Evolutionary conservation across 2,888 invertebrate species (phyloP).

Genomic region (Deilephila porcellus): DNA sequence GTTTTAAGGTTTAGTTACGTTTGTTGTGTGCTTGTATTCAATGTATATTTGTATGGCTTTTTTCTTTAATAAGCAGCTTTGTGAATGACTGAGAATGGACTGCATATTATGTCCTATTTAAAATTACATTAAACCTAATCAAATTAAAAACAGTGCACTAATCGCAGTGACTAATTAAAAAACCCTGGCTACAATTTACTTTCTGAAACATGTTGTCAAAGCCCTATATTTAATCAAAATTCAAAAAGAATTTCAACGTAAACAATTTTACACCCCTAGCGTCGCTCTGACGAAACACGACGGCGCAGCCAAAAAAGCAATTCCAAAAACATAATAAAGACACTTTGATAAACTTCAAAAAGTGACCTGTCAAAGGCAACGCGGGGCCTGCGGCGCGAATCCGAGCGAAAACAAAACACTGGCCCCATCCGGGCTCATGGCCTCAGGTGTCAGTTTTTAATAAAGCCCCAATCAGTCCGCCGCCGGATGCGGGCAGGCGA

Average conservation of each 20-base stretch:
- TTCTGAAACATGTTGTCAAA: no score
- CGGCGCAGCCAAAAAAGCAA: slow-evolving; percentile 12
- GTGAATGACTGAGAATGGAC: no score
- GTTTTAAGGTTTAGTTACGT: not conserved
- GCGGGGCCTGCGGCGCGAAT: slow-evolving; percentile 21
- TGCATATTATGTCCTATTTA: no score
- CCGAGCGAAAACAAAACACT: slow-evolving; percentile 41
- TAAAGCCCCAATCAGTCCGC: slow-evolving; percentile 82
- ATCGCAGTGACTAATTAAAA: no score
- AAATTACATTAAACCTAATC: no score
- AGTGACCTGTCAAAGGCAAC: slow-evolving; percentile 47
- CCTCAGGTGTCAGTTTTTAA: slow-evolving; percentile 84
- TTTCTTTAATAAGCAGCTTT: no score
- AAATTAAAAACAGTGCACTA: no score
- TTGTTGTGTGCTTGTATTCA: not conserved
- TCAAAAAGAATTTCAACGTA: not conserved
- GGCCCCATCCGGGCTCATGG: slow-evolving; percentile 46
- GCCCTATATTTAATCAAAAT: not conserved
- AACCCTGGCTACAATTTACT: no score
- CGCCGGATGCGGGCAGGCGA: slow-evolving; percentile 73
- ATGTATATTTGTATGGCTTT: no score
- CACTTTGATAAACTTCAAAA: slow-evolving; percentile 36
- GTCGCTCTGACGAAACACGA: not conserved
- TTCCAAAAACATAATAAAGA: slow-evolving; percentile 22
- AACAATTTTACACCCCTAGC: not conserved